Conservation (phyloP, 2,888 invertebrate species). For the Erpobdella octoculata region DNA sequence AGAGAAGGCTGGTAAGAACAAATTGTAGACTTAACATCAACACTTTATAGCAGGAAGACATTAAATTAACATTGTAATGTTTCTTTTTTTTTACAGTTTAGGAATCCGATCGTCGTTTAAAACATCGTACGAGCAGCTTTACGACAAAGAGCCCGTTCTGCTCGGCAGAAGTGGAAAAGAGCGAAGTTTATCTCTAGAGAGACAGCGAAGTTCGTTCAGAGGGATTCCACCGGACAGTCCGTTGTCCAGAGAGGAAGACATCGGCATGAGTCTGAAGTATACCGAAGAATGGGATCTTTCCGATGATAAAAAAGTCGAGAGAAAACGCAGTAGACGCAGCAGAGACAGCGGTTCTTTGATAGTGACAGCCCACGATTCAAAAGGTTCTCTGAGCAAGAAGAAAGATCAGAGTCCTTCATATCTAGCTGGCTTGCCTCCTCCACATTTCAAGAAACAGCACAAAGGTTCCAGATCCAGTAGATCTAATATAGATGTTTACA, state of each 20-base stretch:
- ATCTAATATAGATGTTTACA: neutral
- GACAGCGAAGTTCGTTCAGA: neutral
- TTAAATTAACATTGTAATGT: neutral
- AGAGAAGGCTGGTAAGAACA: constrained; percentile 7
- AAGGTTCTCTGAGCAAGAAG: neutral
- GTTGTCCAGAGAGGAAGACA: neutral
- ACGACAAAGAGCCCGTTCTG: neutral
- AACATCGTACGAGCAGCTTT: neutral
- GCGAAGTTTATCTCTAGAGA: constrained; percentile 11
- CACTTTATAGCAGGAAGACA: too few relatives aligned
- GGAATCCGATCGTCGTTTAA: neutral
- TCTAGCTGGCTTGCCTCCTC: neutral
- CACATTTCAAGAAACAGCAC: too few relatives aligned
- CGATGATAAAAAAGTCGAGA: neutral
- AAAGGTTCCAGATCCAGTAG: neutral
- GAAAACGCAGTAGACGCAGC: neutral
- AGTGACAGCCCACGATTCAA: neutral
- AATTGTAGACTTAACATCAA: neutral
- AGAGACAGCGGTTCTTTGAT: neutral
- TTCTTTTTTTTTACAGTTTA: neutral
- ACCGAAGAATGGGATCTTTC: neutral
- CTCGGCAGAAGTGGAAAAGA: neutral
- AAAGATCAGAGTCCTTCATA: neutral
- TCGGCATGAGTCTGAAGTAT: too few relatives aligned
- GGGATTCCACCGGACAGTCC: neutral